phyloP scores from a whole-genome alignment of 2,888 invertebrate genomes.

The Sphaerophoria taeniata region DNA sequence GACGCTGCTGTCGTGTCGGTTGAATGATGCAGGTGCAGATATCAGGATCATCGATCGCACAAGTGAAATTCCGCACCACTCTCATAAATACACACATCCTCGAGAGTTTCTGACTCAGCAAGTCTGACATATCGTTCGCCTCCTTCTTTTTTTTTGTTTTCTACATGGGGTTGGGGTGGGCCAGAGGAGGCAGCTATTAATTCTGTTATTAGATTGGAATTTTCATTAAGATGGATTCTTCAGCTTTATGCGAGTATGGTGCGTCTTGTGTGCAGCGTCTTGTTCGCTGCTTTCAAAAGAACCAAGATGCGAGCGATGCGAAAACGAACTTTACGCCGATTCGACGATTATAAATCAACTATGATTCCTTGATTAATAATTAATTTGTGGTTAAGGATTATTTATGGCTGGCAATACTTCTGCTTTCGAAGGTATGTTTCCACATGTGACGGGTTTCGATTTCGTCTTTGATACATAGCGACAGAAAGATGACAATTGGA shows the following conservation, averaged over 20 bases:
- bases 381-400: conserved; percentile 79
- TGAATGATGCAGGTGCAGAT: conserved; percentile 63
- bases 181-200: conserved; percentile 70
- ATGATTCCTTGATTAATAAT: conserved; percentile 81
- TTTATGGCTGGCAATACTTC: conserved; percentile 52
- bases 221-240: conserved; percentile 74
- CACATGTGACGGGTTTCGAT: conserved; percentile 5
- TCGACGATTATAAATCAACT: conserved; percentile 68
- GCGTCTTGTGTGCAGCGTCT: not conserved
- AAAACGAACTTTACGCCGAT: conserved; percentile 40
- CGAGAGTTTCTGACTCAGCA: not conserved
- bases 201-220: conserved; percentile 74
- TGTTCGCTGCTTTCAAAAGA: not conserved
- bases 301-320: not conserved
- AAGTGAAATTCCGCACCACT: conserved; percentile 33
- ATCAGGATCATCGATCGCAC: conserved; percentile 71
- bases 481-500: not conserved
- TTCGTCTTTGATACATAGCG: not conserved
- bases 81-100: conserved; percentile 17
- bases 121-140: conserved; percentile 20
- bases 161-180: conserved; percentile 55
- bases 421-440: not conserved
- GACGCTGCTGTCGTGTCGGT: not conserved
- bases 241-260: conserved; percentile 38
- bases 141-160: not conserved